Percentiles rank a stretch among this genome's conserved stretches.
Conservation (phyloP, 2,113 vertebrate species). For the Rhadina sibilatrix region DNA sequence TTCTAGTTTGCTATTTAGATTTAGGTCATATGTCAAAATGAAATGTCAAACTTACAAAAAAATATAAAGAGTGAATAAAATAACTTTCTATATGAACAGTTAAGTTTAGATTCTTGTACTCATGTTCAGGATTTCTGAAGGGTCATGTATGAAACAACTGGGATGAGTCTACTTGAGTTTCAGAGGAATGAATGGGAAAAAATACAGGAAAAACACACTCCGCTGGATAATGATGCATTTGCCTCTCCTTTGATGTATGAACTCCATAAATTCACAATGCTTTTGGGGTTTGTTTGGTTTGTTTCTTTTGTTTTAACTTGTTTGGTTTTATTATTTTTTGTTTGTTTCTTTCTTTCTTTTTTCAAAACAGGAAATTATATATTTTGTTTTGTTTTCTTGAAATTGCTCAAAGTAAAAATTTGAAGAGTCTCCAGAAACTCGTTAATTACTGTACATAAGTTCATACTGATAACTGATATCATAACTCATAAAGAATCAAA, state of each 20-base stretch:
- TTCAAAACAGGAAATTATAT: neutral
- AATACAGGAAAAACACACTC: neutral
- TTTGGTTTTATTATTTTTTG: neutral
- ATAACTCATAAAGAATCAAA: neutral
- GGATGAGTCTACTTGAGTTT: neutral
- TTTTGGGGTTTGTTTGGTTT: neutral
- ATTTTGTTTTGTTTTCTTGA: neutral
- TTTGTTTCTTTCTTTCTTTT: too few relatives aligned
- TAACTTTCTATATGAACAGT: neutral
- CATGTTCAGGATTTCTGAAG: neutral
- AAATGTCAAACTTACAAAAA: neutral
- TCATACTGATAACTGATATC: neutral
- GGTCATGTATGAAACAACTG: neutral
- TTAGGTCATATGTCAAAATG: neutral
- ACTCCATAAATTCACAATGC: neutral
- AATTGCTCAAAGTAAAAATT: neutral
- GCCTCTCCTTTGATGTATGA: neutral
- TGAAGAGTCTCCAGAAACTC: neutral
- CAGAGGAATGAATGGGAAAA: neutral
- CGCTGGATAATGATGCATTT: neutral
- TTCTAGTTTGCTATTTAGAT: neutral
- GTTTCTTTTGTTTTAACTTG: neutral
- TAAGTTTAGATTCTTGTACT: neutral
- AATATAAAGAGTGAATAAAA: neutral
- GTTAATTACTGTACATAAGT: neutral